Conservation (phyloP, 2,113 vertebrate species). For the Microcebus lehilahytsara region DNA sequence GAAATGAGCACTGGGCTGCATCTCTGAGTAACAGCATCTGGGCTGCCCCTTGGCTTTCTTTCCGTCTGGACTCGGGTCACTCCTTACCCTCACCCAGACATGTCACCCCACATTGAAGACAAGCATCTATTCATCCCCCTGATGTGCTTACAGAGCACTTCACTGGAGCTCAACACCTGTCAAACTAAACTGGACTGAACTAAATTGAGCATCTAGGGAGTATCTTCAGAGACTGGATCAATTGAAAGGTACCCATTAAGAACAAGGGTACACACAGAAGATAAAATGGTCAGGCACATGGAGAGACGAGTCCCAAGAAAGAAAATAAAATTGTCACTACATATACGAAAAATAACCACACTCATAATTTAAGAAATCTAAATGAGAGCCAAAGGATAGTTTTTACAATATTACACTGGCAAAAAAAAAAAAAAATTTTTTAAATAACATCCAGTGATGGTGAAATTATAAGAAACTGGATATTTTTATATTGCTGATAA, state of each 20-base stretch:
- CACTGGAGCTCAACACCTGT: not conserved
- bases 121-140: not conserved
- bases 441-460: not conserved
- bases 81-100: not conserved
- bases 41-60: not conserved
- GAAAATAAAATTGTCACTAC: not conserved
- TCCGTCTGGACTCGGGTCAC: not conserved
- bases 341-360: not conserved
- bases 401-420: not conserved
- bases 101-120: fast-evolving
- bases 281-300: not conserved
- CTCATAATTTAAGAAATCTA: not conserved
- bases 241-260: not conserved
- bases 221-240: not conserved
- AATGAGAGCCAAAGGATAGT: not conserved
- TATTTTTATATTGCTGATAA: not conserved
- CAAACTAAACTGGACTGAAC: not conserved
- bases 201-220: not conserved
- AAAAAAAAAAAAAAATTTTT: not conserved
- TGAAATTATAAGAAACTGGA: not conserved
- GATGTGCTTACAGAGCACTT: not conserved
- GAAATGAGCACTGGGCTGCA: not conserved
- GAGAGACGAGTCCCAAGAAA: not conserved
- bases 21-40: not conserved
- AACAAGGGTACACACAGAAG: not conserved